Evolutionary conservation across 2,113 vertebrate genomes (phyloP).

Genomic region (Pseudopipra pipra): DNA sequence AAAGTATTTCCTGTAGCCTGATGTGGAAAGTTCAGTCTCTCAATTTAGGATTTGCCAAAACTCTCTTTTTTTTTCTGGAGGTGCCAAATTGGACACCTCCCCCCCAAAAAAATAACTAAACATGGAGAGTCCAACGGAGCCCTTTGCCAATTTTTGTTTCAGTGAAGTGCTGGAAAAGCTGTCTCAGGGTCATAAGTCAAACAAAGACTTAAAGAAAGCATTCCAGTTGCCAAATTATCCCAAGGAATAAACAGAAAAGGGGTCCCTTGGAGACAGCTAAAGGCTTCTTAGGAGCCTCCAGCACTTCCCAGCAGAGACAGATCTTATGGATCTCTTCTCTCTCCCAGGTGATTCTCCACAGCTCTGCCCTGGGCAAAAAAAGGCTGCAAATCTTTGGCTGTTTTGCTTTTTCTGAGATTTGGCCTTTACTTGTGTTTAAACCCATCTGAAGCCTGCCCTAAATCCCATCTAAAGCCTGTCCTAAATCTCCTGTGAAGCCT

Average conservation of each 20-base stretch:
- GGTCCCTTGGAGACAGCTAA: not conserved
- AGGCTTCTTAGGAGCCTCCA: not conserved
- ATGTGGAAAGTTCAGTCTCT: not conserved
- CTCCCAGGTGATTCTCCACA: not conserved
- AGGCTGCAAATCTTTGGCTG: not conserved
- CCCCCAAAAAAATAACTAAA: not conserved
- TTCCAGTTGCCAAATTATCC: not conserved
- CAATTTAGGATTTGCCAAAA: not conserved
- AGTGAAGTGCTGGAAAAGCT: not conserved
- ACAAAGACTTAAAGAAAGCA: not conserved
- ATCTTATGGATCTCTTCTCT: not conserved
- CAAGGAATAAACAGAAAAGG: not conserved
- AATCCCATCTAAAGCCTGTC: not conserved
- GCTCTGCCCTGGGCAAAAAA: not conserved
- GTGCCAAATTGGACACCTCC: not conserved
- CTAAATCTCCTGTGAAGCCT: not conserved
- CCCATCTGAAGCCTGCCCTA: not conserved
- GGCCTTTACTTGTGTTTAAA: not conserved
- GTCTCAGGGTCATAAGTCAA: not conserved
- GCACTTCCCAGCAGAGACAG: not conserved
- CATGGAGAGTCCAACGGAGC: not conserved
- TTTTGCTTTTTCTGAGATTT: not conserved
- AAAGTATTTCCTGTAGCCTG: not conserved
- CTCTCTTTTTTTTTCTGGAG: not conserved
- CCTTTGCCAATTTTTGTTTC: not conserved